Evolutionary conservation across 2,888 invertebrate genomes (phyloP), one percentile per base, ranked within the genome.

Genomic region (Pammene fasciana): DNA sequence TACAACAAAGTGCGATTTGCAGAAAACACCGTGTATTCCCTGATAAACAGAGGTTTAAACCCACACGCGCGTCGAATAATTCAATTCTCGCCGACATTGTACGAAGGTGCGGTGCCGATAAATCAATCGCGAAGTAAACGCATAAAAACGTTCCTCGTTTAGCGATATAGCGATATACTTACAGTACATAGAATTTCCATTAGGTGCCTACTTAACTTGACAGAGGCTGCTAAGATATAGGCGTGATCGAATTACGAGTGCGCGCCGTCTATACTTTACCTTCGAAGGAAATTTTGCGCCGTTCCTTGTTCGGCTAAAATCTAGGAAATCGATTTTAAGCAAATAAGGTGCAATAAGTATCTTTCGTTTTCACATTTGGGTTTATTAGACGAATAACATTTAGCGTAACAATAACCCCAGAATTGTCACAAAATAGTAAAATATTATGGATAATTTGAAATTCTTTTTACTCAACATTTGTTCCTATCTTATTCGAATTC

Each of bases 121-220:
- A 70, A 74, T 74, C 71, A 68, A 60, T 67, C 67, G 64, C 62
- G 65, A 67, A 64, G 68, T 65, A 61, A 62, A 72, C 67, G 57
- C 64, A 73, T 74, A 77, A 78, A 78, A 78, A 78, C 75, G 75
- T 77, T 77, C 74, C 75, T 74, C 79, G 71, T 71, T 68, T 64
- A 68, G 62, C 72, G 67, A 67, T 59, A 77, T 78, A 81, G 77
- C 71, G 72, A 77, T 78, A 79, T 79, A 81, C 83, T 83, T 80
- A 82, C 77, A 78, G 81, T 82, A 90, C 89, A 90, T 80, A 86
- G 85, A 85, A 88, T 87, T 86, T 87, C 90, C 91, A 91, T 90
- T 90, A 90, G 86, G 81, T 82, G 78, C 79, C 80, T 86, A 86
- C 85, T 87, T 85, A 82, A 78, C 81, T 85, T 85, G 88, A 88